Percentiles rank a stretch among this genome's conserved stretches.
phyloP scores from a whole-genome alignment of 2,888 invertebrate genomes.

The Sylvicola cinctus region DNA sequence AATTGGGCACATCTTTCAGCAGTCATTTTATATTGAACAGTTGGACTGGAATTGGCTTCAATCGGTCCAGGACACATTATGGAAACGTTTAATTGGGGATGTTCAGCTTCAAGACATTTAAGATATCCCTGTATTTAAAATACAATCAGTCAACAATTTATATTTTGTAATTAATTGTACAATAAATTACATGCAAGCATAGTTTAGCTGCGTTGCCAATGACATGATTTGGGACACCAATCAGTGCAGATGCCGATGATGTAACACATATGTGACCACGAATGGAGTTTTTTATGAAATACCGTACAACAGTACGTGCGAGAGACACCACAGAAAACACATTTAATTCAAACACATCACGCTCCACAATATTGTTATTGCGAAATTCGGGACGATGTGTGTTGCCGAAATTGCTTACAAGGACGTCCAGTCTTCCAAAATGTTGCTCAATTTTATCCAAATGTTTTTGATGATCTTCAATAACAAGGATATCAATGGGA shows the following conservation, averaged over 20 bases:
- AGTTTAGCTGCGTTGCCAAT: conserved; percentile 56
- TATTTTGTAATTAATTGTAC: background rate
- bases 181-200: conserved; percentile 42
- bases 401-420: conserved; percentile 65
- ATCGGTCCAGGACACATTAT: conserved; percentile 60
- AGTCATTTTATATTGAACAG: conserved; percentile 36
- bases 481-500: conserved; percentile 42
- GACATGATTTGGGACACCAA: conserved; percentile 42
- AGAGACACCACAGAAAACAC: conserved; percentile 51
- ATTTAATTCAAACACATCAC: conserved; percentile 53
- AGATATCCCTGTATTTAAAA: conserved; percentile 43
- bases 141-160: conserved; percentile 1
- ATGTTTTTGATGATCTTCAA: conserved; percentile 34
- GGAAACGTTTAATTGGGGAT: conserved; percentile 36
- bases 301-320: conserved; percentile 42
- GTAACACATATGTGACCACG: conserved; percentile 52
- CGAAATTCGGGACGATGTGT: conserved; percentile 57
- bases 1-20: conserved; percentile 34
- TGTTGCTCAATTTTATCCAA: conserved; percentile 39
- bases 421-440: conserved; percentile 51
- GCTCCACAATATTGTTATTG: conserved; percentile 45
- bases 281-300: conserved; percentile 29
- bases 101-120: conserved; percentile 35
- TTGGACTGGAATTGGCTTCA: conserved; percentile 43
- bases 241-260: conserved; percentile 51